A percentile compares a stretch with the other conserved stretches of the same genome.
Evolutionary conservation across 2,888 invertebrate genomes (phyloP).

Genomic region (Pocota personata): DNA sequence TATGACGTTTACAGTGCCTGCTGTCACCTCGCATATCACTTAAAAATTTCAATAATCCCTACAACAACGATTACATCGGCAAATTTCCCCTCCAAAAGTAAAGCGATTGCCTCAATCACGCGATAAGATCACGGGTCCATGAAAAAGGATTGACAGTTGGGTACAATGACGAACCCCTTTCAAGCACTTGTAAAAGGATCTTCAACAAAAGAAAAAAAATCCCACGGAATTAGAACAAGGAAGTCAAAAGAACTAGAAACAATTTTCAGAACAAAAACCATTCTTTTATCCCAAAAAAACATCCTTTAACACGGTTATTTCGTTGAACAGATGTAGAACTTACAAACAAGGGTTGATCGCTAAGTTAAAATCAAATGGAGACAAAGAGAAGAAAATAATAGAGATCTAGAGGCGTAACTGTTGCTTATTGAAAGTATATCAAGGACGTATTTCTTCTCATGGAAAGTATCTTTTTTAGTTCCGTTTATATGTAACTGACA

Average conservation of each 20-base stretch:
- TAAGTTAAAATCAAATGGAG: slow-evolving; percentile 17
- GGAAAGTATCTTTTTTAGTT: background rate
- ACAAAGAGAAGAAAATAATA: background rate
- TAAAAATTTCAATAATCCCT: background rate
- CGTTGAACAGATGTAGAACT: background rate
- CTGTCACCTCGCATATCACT: background rate
- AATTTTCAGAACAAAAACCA: slow-evolving; percentile 36
- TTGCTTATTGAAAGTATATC: slow-evolving; percentile 24
- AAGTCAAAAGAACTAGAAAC: slow-evolving; percentile 2
- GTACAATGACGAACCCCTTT: background rate
- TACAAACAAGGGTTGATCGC: slow-evolving; percentile 41
- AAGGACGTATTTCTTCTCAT: slow-evolving; percentile 5
- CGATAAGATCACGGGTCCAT: slow-evolving; percentile 32
- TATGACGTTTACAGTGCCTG: background rate
- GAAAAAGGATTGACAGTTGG: slow-evolving; percentile 42
- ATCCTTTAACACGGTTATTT: background rate
- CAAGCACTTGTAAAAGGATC: slow-evolving; percentile 17
- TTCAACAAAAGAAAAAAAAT: background rate
- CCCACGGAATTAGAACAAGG: slow-evolving; percentile 37
- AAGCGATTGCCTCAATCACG: slow-evolving; percentile 15
- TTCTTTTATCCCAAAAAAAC: slow-evolving; percentile 35
- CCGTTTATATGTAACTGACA: background rate
- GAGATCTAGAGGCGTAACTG: slow-evolving; percentile 22
- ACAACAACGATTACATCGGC: too few relatives aligned
- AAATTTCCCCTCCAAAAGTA: background rate